Percentiles rank a stretch among this genome's conserved stretches.
Conservation (phyloP, 2,888 invertebrate species). For the Nymphalis c-album region DNA sequence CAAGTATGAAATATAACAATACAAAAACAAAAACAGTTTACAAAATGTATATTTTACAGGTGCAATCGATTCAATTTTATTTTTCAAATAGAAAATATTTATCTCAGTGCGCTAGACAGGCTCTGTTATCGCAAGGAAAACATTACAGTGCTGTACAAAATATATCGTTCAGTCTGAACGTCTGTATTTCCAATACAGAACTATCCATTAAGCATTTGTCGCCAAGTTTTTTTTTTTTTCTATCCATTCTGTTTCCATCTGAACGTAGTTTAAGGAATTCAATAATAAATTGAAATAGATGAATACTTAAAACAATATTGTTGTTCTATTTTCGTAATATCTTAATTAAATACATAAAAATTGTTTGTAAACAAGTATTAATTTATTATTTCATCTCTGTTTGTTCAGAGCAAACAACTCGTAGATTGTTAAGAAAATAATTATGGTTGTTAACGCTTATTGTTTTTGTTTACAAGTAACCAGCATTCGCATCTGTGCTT, state of each 20-base stretch:
- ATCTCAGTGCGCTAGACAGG: conserved; percentile 35
- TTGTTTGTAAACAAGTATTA: conserved; percentile 30
- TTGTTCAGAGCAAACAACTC: conserved; percentile 30
- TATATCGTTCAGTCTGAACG: conserved; percentile 40
- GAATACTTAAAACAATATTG: background rate
- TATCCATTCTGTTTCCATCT: background rate
- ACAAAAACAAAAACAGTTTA: background rate
- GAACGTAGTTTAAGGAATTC: too few relatives aligned
- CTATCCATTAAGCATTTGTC: conserved; percentile 7
- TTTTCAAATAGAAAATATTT: conserved; percentile 38
- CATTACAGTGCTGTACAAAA: conserved; percentile 37
- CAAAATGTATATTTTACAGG: conserved; percentile 16
- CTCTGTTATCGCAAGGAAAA: conserved; percentile 39
- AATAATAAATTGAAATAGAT: too few relatives aligned
- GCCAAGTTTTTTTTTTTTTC: conserved; percentile 4
- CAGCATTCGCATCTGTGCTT: too few relatives aligned
- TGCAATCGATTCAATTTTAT: conserved; percentile 36
- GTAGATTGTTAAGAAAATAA: conserved; percentile 28
- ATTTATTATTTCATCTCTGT: conserved; percentile 24
- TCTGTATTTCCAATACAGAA: conserved; percentile 29
- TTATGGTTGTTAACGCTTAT: conserved; percentile 17
- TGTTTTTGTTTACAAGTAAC: background rate
- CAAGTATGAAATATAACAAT: too few relatives aligned
- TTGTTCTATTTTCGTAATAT: background rate
- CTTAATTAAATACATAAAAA: conserved; percentile 20